Base-by-base conservation (phyloP, 2,888 invertebrate species). In the Elmis aenea region DNA sequence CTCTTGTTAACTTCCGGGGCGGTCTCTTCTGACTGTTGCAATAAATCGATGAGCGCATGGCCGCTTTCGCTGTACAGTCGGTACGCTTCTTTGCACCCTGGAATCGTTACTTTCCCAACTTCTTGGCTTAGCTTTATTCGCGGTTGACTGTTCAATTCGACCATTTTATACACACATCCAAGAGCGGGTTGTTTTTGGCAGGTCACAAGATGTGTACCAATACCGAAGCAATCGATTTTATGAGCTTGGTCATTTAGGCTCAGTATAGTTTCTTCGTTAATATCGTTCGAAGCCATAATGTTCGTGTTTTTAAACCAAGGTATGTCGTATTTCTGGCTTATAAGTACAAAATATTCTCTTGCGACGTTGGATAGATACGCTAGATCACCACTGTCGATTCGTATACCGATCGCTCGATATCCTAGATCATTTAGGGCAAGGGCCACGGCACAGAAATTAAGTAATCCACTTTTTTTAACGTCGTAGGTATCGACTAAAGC, bases 401-500 rank as follows among this genome's bases (percentile, higher is more conserved):
- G 79, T 41, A 96, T 83, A 11, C 97, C 97, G 37, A 89, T 66
- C 0, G 96, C 85, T 59, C 75, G 72, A 66, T 94, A 96, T 1
- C 93, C 95, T 56, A 93, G 76, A 52, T 94, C 89, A 61, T 87
- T 76, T 21, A 99, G 71, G 0, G 93, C 91, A 66, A 96, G 67
- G 0, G 94, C 92, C 31, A 96, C 95, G 0, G 96, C 89, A 67
- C 91, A 91, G 68, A 96, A 99, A 71, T 99, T 97, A 36, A 95
- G 73, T 39, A 97, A 71, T 5, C 97, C 97, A 72, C 94, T 95
- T 77, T 89, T 91, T 75, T 93, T 85, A 64, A 95, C 93, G 78
- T 99, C 96, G 72, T 99, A 99, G 57, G 97, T 99, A 71, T 99
- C 97, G 66, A 99, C 88, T 51, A 99, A 80, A 32, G 95, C 95